Evolutionary conservation across 2,888 invertebrate species (phyloP).

Genomic region (Drosophila eohydei): DNA sequence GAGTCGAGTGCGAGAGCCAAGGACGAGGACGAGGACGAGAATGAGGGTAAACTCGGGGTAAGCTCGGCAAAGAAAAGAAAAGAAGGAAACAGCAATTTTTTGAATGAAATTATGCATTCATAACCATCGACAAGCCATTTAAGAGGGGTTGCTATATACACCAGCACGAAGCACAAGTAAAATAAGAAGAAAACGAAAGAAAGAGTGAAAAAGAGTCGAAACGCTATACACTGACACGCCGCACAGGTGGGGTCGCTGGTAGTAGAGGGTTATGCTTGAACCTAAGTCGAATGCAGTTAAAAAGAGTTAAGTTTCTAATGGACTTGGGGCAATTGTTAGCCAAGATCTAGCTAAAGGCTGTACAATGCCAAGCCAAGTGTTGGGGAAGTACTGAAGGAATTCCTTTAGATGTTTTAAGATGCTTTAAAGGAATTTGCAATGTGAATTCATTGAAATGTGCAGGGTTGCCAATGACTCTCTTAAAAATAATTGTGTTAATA

Average conservation of each 20-base stretch:
- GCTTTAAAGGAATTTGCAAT: too few species aligned
- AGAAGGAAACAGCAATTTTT: slow-evolving; percentile 60
- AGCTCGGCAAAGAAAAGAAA: slow-evolving; percentile 17
- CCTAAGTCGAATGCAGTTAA: slow-evolving; percentile 41
- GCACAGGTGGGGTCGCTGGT: slow-evolving; percentile 35
- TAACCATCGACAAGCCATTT: slow-evolving; percentile 63
- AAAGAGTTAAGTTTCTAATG: slow-evolving; percentile 38
- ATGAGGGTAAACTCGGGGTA: background rate
- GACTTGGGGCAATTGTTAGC: slow-evolving; percentile 16
- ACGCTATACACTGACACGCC: slow-evolving; percentile 10
- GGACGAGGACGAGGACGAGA: background rate
- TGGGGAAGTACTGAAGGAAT: background rate
- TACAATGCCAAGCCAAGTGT: background rate
- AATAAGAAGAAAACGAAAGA: background rate
- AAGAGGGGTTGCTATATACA: slow-evolving; percentile 37
- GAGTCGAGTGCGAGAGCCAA: slow-evolving; percentile 3
- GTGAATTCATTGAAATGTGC: too few species aligned
- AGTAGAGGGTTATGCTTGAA: slow-evolving; percentile 18
- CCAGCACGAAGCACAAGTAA: background rate
- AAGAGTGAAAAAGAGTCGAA: slow-evolving; percentile 21
- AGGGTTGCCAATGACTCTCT: too few species aligned
- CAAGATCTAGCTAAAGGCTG: slow-evolving; percentile 5
- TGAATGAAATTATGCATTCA: slow-evolving; percentile 77
- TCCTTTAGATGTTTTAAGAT: too few species aligned
- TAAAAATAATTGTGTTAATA: too few species aligned